Evolutionary conservation across 2,113 vertebrate genomes (phyloP).

Genomic region (Campylorhamphus procurvoides): DNA sequence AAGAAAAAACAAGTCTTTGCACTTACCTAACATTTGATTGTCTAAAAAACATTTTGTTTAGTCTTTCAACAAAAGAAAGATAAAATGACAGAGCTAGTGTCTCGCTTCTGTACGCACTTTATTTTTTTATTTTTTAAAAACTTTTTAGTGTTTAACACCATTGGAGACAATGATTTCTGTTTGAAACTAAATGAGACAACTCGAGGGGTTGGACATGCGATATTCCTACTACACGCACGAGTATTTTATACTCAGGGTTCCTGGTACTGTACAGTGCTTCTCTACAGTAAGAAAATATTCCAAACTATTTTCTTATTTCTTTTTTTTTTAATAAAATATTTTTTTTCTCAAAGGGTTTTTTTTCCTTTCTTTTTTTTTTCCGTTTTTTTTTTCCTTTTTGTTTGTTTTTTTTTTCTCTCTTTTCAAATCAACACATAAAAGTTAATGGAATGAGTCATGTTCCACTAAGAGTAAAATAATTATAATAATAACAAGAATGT

Average conservation of each 20-base stretch:
- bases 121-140: constrained; percentile 72
- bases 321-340: constrained; percentile 84
- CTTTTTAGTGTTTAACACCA: constrained; percentile 83
- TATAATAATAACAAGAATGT: constrained; percentile 74
- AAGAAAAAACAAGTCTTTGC: constrained; percentile 83
- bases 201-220: constrained; percentile 71
- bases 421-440: constrained; percentile 76
- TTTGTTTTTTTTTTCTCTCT: constrained; percentile 53
- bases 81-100: constrained; percentile 82
- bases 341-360: constrained; percentile 71
- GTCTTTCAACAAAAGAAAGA: constrained; percentile 86
- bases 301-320: constrained; percentile 84
- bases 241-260: constrained; percentile 80
- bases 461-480: constrained; percentile 75
- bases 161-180: constrained; percentile 75
- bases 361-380: neutral
- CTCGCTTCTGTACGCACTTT: constrained; percentile 75
- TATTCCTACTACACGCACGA: constrained; percentile 74
- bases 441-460: constrained; percentile 79
- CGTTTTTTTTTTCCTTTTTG: constrained; percentile 51
- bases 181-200: constrained; percentile 75
- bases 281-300: constrained; percentile 89
- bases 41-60: constrained; percentile 83
- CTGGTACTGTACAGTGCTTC: constrained; percentile 81
- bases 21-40: constrained; percentile 86